phyloP scores from a whole-genome alignment of 2,113 vertebrate genomes.

The Oncorhynchus tshawytscha region DNA sequence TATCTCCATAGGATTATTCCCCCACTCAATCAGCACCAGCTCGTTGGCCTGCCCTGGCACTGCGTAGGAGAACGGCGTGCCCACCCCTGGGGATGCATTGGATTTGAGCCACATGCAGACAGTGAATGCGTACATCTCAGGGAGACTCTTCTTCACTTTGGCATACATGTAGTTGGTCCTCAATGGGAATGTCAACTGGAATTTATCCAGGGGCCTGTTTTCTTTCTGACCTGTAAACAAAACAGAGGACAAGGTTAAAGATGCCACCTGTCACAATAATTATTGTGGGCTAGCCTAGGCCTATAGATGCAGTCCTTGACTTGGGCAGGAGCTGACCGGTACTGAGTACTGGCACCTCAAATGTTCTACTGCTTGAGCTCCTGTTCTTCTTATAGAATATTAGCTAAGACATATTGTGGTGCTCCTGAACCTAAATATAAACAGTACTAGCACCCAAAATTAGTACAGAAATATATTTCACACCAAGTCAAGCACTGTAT shows the following conservation, averaged over 20 bases:
- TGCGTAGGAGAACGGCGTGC: conserved; percentile 95
- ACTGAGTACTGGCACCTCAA: too few relatives aligned
- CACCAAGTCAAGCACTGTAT: too few relatives aligned
- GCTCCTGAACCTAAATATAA: too few relatives aligned
- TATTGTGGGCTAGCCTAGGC: too few relatives aligned
- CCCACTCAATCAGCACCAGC: conserved; percentile 97
- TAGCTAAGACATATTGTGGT: too few relatives aligned
- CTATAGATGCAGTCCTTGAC: too few relatives aligned
- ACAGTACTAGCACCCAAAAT: too few relatives aligned
- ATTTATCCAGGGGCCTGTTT: conserved; percentile 89
- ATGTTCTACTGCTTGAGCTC: too few relatives aligned
- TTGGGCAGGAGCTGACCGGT: too few relatives aligned
- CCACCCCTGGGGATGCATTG: conserved; percentile 89
- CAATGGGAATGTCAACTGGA: conserved; percentile 93
- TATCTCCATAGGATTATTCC: conserved; percentile 97
- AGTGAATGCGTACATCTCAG: conserved; percentile 96
- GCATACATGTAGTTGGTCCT: conserved; percentile 99
- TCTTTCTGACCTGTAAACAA: conserved; percentile 87
- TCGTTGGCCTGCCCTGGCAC: conserved; percentile 96
- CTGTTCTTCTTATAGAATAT: too few relatives aligned
- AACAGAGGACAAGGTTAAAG: not conserved
- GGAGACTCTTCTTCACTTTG: conserved; percentile 94
- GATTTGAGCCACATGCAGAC: conserved; percentile 98
- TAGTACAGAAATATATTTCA: too few relatives aligned
- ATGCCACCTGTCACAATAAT: not conserved